Evolutionary conservation across 2,888 invertebrate genomes (phyloP).

Genomic region (Neria commutata): DNA sequence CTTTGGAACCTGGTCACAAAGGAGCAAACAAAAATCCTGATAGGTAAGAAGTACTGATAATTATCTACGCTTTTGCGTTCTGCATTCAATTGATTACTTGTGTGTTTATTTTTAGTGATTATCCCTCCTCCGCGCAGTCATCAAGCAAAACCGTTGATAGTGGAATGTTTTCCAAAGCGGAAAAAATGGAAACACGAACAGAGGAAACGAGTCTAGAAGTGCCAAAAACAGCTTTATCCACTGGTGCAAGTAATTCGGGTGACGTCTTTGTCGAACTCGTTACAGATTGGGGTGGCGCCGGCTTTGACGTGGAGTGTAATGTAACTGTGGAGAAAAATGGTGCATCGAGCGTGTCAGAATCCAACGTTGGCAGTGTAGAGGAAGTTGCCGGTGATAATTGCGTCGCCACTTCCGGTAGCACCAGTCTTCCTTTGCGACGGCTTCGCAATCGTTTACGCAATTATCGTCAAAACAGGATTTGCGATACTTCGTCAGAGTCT

Average conservation of each 20-base stretch:
- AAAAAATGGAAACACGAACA: too few species aligned
- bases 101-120: too few species aligned
- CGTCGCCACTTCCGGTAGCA: background rate
- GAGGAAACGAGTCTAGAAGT: background rate
- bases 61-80: too few species aligned
- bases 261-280: background rate
- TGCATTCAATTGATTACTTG: too few species aligned
- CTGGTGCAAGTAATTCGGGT: background rate
- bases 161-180: conserved; percentile 30
- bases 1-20: too few species aligned
- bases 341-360: background rate
- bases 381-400: background rate
- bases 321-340: background rate
- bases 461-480: too few species aligned
- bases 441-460: background rate
- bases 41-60: too few species aligned
- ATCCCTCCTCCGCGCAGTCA: too few species aligned
- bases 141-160: conserved; percentile 26
- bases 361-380: background rate
- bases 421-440: background rate
- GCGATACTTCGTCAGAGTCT: too few species aligned
- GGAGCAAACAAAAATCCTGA: too few species aligned
- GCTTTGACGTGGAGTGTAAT: background rate
- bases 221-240: background rate
- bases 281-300: too few species aligned